Evolutionary conservation across 2,797 vertebrate genomes (phyloP).

Genomic region (Diplodus puntazzo): DNA sequence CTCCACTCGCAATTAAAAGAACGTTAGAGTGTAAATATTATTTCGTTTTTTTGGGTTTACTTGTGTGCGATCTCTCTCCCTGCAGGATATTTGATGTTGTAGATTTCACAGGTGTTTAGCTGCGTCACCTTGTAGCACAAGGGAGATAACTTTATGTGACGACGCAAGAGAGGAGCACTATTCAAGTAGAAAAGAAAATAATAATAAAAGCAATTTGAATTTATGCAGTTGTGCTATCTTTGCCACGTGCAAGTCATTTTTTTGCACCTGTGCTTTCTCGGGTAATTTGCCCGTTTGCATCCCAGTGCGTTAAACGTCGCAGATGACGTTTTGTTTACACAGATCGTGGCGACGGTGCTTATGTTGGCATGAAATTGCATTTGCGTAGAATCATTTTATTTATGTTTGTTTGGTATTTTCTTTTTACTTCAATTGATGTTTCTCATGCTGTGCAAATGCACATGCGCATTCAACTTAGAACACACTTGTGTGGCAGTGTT

Average conservation of each 20-base stretch:
- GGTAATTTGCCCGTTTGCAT: slow-evolving; percentile 4
- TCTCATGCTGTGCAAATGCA: neutral
- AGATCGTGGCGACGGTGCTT: neutral
- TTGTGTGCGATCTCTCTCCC: neutral
- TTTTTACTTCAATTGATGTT: neutral
- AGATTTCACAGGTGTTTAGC: neutral
- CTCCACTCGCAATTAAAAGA: neutral
- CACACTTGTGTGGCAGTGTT: neutral
- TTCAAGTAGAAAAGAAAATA: no score
- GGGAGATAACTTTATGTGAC: neutral
- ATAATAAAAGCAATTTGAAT: neutral
- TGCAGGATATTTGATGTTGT: neutral
- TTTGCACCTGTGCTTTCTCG: neutral
- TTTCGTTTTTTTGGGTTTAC: neutral
- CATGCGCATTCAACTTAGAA: neutral
- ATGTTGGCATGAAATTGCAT: slow-evolving; percentile 11
- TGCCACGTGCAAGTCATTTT: neutral
- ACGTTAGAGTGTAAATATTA: neutral
- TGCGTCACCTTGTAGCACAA: neutral
- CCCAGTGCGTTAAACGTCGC: neutral
- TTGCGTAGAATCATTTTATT: neutral
- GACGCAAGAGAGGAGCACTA: neutral
- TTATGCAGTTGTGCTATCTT: neutral
- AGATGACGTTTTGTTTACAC: slow-evolving; percentile 28
- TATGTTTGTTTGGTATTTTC: neutral